A percentile compares a stretch with the other conserved stretches of the same genome.
These are phyloP conservation scores for Coreius guichenoti DNA, from an alignment of 2,797 vertebrate genomes.

Conservation along the genomic window DNA sequence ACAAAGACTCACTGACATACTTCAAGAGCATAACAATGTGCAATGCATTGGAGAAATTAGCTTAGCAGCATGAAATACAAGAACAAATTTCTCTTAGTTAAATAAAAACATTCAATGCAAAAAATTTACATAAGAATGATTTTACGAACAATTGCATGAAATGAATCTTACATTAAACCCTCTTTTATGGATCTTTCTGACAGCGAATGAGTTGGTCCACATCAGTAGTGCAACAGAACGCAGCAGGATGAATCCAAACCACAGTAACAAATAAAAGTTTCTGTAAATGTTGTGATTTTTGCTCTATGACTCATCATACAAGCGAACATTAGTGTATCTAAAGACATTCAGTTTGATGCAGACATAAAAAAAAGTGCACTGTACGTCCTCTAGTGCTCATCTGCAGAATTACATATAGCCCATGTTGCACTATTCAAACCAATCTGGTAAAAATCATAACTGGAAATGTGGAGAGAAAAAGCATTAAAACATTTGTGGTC, in stretches of 20 bases:
- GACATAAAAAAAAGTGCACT: not conserved
- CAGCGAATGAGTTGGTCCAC: conserved; percentile 9
- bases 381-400: conserved; percentile 8
- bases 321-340: not conserved
- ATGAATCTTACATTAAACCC: not conserved
- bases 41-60: not conserved
- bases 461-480: not conserved
- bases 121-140: not conserved
- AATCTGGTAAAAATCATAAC: not conserved
- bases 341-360: conserved; percentile 13
- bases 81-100: not conserved
- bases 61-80: not conserved
- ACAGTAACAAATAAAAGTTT: not conserved
- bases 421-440: not conserved
- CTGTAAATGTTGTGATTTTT: not conserved
- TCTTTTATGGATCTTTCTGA: not conserved
- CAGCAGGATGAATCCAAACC: not conserved
- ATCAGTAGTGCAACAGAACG: conserved; percentile 1
- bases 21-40: not conserved
- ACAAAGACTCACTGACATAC: not conserved
- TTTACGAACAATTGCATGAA: not conserved
- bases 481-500: not conserved
- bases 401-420: not conserved
- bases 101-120: not conserved
- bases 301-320: not conserved